These are phyloP conservation scores for Holothuria glaberrima DNA, from an alignment of 35 echinoderm and acorn worm genomes.

Conservation along the genomic window DNA sequence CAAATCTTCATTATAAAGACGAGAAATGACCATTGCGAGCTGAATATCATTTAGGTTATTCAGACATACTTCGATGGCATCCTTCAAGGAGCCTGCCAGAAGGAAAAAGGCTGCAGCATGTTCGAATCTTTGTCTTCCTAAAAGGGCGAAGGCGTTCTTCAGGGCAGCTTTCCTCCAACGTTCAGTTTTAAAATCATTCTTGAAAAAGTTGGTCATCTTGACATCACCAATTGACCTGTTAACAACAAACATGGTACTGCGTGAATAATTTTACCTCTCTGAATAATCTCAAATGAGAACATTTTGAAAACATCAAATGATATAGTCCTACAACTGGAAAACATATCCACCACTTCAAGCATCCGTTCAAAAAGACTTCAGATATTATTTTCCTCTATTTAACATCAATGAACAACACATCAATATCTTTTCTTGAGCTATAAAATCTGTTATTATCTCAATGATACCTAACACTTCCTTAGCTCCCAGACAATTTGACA, in stretches of 20 bases:
- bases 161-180: constrained; percentile 96
- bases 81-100: constrained; percentile 89
- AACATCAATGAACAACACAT: too few relatives aligned
- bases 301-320: too few relatives aligned
- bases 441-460: too few relatives aligned
- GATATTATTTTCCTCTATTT: too few relatives aligned
- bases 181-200: constrained; percentile 86
- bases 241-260: neutral
- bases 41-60: constrained; percentile 93
- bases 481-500: too few relatives aligned
- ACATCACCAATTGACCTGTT: constrained; percentile 76
- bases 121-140: constrained; percentile 91
- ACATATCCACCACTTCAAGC: too few relatives aligned
- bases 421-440: too few relatives aligned
- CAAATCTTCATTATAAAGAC: constrained; percentile 91
- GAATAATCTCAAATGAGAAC: too few relatives aligned
- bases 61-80: constrained; percentile 88
- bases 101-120: constrained; percentile 99
- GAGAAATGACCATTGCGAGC: constrained; percentile 89
- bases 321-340: too few relatives aligned
- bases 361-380: too few relatives aligned
- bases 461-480: too few relatives aligned
- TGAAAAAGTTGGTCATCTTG: constrained; percentile 93
- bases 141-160: constrained; percentile 95
- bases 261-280: too few relatives aligned